phyloP scores from a whole-genome alignment of 2,113 vertebrate species.

The Lepidothrix coronata region DNA sequence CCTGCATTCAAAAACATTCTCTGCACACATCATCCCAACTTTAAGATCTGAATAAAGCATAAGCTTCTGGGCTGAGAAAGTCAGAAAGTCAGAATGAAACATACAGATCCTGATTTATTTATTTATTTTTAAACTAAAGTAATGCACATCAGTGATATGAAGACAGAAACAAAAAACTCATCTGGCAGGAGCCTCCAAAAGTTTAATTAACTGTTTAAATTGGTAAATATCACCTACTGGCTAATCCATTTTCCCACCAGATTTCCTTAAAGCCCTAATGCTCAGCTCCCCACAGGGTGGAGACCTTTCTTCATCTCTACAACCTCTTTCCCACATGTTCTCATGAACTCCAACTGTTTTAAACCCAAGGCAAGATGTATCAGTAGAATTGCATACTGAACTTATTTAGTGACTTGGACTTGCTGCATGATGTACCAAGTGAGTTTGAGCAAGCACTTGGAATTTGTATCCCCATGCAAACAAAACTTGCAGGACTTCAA shows the following conservation, averaged over 20 bases:
- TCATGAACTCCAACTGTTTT: background rate
- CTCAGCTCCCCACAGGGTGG: fast-evolving
- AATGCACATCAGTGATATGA: too few species aligned
- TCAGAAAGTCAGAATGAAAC: background rate
- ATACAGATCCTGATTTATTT: background rate
- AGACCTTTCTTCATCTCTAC: background rate
- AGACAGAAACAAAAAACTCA: fast-evolving
- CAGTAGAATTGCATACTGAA: background rate
- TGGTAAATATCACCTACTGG: background rate
- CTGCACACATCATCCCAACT: fast-evolving
- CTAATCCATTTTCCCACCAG: background rate
- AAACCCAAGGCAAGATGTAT: background rate
- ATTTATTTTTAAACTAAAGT: background rate
- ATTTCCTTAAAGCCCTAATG: background rate
- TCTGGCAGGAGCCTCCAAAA: background rate
- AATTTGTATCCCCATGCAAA: background rate
- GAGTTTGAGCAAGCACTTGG: background rate
- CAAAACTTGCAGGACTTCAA: background rate
- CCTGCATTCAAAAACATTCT: background rate
- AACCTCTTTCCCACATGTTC: fast-evolving
- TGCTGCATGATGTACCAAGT: background rate
- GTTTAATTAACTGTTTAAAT: background rate
- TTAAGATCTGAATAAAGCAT: background rate
- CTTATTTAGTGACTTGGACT: background rate
- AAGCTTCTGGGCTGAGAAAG: background rate